Percentiles rank a stretch among this genome's conserved stretches.
Conservation (phyloP, 2,888 invertebrate species). For the Brassicogethes aeneus region DNA sequence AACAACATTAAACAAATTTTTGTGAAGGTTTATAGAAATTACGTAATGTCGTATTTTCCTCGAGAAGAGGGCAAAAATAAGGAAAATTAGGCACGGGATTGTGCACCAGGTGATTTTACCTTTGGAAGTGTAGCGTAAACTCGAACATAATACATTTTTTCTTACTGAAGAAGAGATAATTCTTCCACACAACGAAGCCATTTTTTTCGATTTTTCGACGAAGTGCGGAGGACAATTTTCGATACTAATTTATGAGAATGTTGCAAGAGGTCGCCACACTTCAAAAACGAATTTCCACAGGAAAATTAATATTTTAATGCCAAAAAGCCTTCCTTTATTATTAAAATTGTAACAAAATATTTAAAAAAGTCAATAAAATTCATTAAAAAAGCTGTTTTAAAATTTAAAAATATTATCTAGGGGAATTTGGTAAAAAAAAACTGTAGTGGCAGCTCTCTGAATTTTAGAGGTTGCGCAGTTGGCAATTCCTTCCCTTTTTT, state of each 20-base stretch:
- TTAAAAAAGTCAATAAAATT: too few relatives aligned
- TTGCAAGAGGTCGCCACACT: conserved; percentile 9
- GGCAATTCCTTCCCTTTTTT: conserved; percentile 27
- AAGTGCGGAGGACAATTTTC: conserved; percentile 1
- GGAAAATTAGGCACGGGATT: conserved; percentile 10
- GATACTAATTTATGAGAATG: neutral
- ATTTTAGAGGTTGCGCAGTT: conserved; percentile 8
- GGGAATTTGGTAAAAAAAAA: neutral
- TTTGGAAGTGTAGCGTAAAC: conserved; percentile 54
- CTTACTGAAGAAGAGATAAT: conserved; percentile 55
- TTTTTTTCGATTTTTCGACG: too few relatives aligned
- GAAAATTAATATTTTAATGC: too few relatives aligned
- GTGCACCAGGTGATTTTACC: too few relatives aligned
- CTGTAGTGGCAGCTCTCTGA: neutral
- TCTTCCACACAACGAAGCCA: conserved; percentile 71
- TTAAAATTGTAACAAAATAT: too few relatives aligned
- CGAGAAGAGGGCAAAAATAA: conserved; percentile 41
- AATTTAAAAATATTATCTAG: too few relatives aligned
- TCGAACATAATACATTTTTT: conserved; percentile 53
- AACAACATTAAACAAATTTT: too few relatives aligned
- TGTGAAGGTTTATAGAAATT: too few relatives aligned
- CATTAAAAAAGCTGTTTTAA: too few relatives aligned
- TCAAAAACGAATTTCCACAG: too few relatives aligned
- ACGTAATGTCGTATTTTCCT: conserved; percentile 37
- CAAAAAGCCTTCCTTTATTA: too few relatives aligned